Conservation (phyloP, 2,888 invertebrate species). For the Drosophila neutralis region DNA sequence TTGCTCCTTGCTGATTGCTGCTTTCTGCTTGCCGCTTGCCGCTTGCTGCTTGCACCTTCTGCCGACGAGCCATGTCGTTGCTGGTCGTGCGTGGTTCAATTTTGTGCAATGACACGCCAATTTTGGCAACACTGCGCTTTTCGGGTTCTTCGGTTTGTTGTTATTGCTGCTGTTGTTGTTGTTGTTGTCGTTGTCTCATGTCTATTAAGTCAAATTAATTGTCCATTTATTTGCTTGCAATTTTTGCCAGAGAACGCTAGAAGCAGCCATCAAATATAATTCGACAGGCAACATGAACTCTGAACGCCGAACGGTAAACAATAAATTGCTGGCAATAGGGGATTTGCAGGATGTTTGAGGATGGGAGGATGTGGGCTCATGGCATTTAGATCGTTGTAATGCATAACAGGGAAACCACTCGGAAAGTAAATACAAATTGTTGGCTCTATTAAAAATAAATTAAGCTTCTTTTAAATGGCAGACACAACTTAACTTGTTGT, state of each 20-base stretch:
- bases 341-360: background rate
- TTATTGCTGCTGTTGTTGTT: background rate
- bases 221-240: conserved; percentile 76
- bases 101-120: conserved; percentile 57
- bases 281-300: conserved; percentile 73
- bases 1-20: background rate
- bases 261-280: conserved; percentile 75
- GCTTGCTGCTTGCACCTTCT: background rate
- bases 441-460: conserved; percentile 74
- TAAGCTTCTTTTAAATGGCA: conserved; percentile 61
- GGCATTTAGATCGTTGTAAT: conserved; percentile 10
- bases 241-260: conserved; percentile 38
- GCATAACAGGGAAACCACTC: conserved; percentile 51
- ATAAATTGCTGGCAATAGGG: conserved; percentile 7
- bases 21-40: background rate
- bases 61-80: conserved; percentile 1
- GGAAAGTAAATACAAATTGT: conserved; percentile 72
- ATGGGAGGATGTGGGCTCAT: background rate
- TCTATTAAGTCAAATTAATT: conserved; percentile 80
- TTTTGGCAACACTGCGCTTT: conserved; percentile 30
- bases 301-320: conserved; percentile 28
- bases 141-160: conserved; percentile 1
- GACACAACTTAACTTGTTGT: conserved; percentile 9
- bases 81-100: conserved; percentile 48
- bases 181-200: conserved; percentile 48